Percentiles rank a stretch among this genome's conserved stretches.
Evolutionary conservation across 2,888 invertebrate species (phyloP).

Genomic region (Punctoribates punctum): DNA sequence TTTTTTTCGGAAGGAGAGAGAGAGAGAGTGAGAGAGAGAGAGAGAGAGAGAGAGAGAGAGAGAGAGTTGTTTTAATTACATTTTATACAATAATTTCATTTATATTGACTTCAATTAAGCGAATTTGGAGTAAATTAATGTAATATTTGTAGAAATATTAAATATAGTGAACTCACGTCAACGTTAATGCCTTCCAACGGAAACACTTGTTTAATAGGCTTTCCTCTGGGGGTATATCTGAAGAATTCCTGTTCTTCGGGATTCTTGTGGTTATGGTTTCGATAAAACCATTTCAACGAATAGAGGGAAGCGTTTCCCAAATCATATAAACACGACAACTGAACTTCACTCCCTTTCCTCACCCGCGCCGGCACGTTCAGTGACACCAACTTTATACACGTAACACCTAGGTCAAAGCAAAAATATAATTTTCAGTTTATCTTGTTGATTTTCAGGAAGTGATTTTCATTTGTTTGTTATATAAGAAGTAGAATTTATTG

Average conservation of each 20-base stretch:
- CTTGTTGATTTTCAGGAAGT: neutral
- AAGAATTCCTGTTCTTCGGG: slow-evolving; percentile 38
- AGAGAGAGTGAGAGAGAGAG: no score
- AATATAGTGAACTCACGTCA: slow-evolving; percentile 28
- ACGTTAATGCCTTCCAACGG: slow-evolving; percentile 38
- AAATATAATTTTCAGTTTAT: neutral
- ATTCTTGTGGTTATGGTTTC: slow-evolving; percentile 4
- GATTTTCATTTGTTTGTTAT: no score
- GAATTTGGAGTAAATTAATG: no score
- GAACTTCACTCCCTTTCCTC: slow-evolving; percentile 25
- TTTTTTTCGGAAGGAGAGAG: no score
- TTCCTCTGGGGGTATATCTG: slow-evolving; percentile 21
- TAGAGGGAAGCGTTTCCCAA: slow-evolving; percentile 37
- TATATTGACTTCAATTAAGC: no score
- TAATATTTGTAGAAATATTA: no score
- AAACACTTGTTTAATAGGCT: slow-evolving; percentile 37
- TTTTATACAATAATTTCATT: no score
- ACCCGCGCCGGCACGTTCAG: slow-evolving; percentile 33
- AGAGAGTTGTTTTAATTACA: no score
- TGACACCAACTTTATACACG: slow-evolving; percentile 24
- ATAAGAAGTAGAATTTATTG: no score
- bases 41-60: no score
- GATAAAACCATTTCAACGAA: slow-evolving; percentile 39
- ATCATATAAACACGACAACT: slow-evolving; percentile 35
- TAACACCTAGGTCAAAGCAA: neutral